These are phyloP conservation scores for Diplodus sargus DNA, from an alignment of 2,797 vertebrate genomes.

Conservation along the genomic window DNA sequence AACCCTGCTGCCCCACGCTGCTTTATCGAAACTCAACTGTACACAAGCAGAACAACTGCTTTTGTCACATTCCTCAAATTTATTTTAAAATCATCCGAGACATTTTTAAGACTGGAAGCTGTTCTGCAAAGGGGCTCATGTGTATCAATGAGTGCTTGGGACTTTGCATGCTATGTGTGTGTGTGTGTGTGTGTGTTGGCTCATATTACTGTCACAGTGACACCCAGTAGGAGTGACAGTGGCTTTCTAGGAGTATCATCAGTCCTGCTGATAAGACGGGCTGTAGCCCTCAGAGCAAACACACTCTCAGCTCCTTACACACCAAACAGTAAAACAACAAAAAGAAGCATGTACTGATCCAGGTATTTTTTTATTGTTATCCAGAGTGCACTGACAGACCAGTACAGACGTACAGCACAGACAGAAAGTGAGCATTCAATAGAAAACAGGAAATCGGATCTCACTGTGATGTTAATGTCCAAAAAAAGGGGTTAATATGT, in stretches of 20 bases:
- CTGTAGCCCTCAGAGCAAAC: slow-evolving; percentile 58
- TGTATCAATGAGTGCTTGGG: slow-evolving; percentile 26
- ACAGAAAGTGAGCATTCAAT: slow-evolving; percentile 34
- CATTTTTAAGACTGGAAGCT: background rate
- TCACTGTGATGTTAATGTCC: slow-evolving; percentile 8
- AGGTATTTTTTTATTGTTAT: slow-evolving; percentile 80
- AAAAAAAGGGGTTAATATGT: slow-evolving; percentile 27
- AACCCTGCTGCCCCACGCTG: background rate
- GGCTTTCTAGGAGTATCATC: slow-evolving; percentile 74
- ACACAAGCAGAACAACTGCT: background rate
- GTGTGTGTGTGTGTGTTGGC: slow-evolving; percentile 23
- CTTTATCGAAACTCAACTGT: background rate
- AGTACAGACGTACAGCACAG: slow-evolving; percentile 44
- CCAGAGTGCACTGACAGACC: slow-evolving; percentile 59
- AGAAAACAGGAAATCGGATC: slow-evolving; percentile 30
- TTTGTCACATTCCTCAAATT: background rate
- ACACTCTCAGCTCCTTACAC: slow-evolving; percentile 11
- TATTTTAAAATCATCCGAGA: background rate
- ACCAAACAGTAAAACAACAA: background rate
- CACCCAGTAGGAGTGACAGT: slow-evolving; percentile 64
- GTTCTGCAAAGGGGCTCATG: background rate
- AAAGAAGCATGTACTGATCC: slow-evolving; percentile 52
- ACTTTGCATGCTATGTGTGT: slow-evolving; percentile 25
- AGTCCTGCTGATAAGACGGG: slow-evolving; percentile 52
- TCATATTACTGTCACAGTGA: slow-evolving; percentile 59